Evolutionary conservation across 2,797 vertebrate genomes (phyloP), one percentile per base, ranked within the genome.

Genomic region (Alexandromys oeconomus): DNA sequence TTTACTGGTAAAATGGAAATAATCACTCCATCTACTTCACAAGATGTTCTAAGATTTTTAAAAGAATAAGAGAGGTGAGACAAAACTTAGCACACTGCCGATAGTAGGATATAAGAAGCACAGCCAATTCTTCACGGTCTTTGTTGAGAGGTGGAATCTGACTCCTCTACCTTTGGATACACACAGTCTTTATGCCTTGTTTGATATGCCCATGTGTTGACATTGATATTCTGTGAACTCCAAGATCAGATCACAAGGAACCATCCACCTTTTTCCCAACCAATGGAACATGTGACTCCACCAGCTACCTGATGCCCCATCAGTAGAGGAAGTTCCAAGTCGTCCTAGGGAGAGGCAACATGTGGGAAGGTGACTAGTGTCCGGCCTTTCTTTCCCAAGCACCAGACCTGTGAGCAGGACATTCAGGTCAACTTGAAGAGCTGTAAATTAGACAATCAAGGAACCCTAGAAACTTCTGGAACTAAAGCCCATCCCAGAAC

Each of bases 1-100:
- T 86, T 91, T n/a, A 65, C 74, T 40, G 92, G 25, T 86, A 65
- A 91, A 97, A 81, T 82, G 78, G 76, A 94, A 91, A 88, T 25
- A 77, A 29, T 69, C 71, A 40, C 37, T 63, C 17, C n/a, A n/a
- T 37, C 10, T 57, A 81, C 65, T 43, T 74, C 89, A 57, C 25
- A 71, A n/a, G 21, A 23, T 94, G 10, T 57, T 61, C 73, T 34
- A 37, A 71, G 63, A 82, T 40, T n/a, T n/a, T 65, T 23, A 89
- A 89, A 89, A 63, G 40, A 77, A 86, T 89, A 85, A 86, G 9
- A 79, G 21, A 10, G 13, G 84, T 9, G 12, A 86, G 54, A 13
- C 27, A 51, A n/a, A 43, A 15, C 5, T 95, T 54, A 48, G 51
- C 43, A 10, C 25, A 23, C 23, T 69, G 29, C 40, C 57, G 61